Percentiles rank a stretch among this genome's conserved stretches.
Conservation (phyloP, 2,888 invertebrate genomes). For the Conus canariensis region DNA sequence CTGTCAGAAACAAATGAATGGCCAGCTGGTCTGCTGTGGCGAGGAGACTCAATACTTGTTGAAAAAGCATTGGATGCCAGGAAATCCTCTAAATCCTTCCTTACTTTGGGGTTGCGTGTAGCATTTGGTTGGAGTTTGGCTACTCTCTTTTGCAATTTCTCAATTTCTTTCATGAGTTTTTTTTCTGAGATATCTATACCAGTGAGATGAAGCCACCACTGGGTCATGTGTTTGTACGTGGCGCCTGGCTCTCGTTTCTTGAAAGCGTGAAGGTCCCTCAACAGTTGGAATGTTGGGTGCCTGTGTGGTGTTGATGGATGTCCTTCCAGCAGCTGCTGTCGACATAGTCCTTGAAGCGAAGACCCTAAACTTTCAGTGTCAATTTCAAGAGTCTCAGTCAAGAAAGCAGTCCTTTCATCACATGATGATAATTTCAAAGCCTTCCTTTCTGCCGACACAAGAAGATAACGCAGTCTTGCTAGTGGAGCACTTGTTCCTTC, state of each 20-base stretch:
- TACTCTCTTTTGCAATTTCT: neutral
- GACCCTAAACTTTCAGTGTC: neutral
- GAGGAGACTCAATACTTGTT: neutral
- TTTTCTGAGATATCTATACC: neutral
- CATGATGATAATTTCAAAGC: neutral
- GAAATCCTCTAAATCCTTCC: too few relatives aligned
- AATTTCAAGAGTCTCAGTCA: neutral
- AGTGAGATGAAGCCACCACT: neutral
- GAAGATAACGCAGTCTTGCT: neutral
- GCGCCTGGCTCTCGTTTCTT: neutral
- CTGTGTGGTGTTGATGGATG: too few relatives aligned
- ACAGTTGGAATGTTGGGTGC: neutral
- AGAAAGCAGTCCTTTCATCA: neutral
- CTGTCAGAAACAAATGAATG: too few relatives aligned
- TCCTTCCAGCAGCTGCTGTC: conserved; percentile 2
- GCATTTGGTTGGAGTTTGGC: too few relatives aligned
- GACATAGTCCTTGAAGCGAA: neutral
- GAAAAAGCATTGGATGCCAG: neutral
- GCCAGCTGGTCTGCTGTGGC: too few relatives aligned
- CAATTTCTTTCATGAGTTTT: neutral
- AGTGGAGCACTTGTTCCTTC: neutral
- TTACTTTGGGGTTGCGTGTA: too few relatives aligned
- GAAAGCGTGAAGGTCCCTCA: neutral
- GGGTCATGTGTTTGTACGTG: neutral
- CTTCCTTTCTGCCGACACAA: neutral